These are phyloP conservation scores for Acrobasis consociella DNA, from an alignment of 2,888 invertebrate species.

Conservation along the genomic window DNA sequence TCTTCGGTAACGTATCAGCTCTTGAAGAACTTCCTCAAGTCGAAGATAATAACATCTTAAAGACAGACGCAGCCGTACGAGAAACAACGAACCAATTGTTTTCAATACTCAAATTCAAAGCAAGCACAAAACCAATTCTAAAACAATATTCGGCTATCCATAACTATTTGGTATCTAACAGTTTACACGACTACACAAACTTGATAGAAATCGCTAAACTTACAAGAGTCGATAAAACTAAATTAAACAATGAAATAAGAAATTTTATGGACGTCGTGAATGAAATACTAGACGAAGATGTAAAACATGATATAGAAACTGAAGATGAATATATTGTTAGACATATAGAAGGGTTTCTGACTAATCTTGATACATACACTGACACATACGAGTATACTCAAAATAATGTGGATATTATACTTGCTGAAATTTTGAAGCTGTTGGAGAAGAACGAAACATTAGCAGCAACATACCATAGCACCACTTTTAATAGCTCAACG, in stretches of 20 bases:
- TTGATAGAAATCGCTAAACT: slow-evolving; percentile 48
- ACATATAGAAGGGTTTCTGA: slow-evolving; percentile 44
- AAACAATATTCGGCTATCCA: slow-evolving; percentile 50
- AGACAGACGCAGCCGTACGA: slow-evolving; percentile 44
- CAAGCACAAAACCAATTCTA: slow-evolving; percentile 38
- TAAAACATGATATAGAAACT: slow-evolving; percentile 34
- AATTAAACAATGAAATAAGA: slow-evolving; percentile 41
- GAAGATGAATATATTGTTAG: slow-evolving; percentile 38
- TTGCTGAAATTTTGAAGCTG: slow-evolving; percentile 38
- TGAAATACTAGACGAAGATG: slow-evolving; percentile 50
- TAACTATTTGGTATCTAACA: slow-evolving; percentile 52
- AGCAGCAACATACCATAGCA: slow-evolving; percentile 18
- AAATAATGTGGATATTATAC: slow-evolving; percentile 36
- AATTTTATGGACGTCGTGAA: slow-evolving; percentile 51
- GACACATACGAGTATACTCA: slow-evolving; percentile 35
- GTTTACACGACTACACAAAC: slow-evolving; percentile 47
- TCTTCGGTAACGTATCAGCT: slow-evolving; percentile 30
- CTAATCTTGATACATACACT: slow-evolving; percentile 45
- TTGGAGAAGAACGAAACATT: slow-evolving; percentile 26
- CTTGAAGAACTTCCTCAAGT: slow-evolving; percentile 41
- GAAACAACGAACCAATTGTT: slow-evolving; percentile 54
- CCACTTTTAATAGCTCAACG: slow-evolving; percentile 4
- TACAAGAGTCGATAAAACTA: slow-evolving; percentile 43
- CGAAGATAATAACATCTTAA: slow-evolving; percentile 41
- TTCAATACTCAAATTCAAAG: slow-evolving; percentile 42